Base-by-base conservation (phyloP, 2,888 invertebrate species). In the Keiferia lycopersicella region DNA sequence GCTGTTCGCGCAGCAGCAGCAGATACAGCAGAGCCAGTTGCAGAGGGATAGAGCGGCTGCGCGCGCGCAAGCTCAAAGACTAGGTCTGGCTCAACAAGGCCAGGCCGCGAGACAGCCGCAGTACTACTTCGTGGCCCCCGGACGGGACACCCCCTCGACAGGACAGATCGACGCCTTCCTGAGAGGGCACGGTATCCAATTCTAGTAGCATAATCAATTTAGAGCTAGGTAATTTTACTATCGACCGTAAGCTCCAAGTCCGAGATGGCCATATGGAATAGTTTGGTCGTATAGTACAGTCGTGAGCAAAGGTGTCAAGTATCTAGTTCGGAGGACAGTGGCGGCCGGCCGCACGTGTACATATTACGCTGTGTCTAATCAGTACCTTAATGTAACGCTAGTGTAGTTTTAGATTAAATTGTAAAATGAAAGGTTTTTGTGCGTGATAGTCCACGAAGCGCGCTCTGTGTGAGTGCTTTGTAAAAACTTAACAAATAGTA, bases 81-180 rank as follows among this genome's bases (percentile, higher is more conserved):
- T 91, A 68, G 71, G 83, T 16, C 72, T 80, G 62, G 73, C 80
- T 1, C 81, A 85, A 71, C 93, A 81, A 63, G 68, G 69, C 48
- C 93, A 87, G 71, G 70, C 83, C 71, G 65, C 82, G 69, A 74
- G 73, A 26, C 84, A 80, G 30, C 81, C 90, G 48, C 93, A 93
- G 75, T 93, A 92, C 83, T 94, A 94, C 82, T 94, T 93, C 81
- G 90, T 94, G 39, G 93, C 94, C 39, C 93, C 93, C 0, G 86
- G 89, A 61, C 90, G 82, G 0, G 89, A 94, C 65, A 77, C 81
- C 0, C 75, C 78, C 39, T 93, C 95, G 53, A 91, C 93, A 48
- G 95, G 96, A 7, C 96, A 96, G 81, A 96, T 96, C 75, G 96
- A 96, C 80, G 95, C 96, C 64, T 96, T 96, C 88, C 93, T 96